Evolutionary conservation across 2,888 invertebrate genomes (phyloP), one percentile per base, ranked within the genome.

Genomic region (Stegophylla sp.): DNA sequence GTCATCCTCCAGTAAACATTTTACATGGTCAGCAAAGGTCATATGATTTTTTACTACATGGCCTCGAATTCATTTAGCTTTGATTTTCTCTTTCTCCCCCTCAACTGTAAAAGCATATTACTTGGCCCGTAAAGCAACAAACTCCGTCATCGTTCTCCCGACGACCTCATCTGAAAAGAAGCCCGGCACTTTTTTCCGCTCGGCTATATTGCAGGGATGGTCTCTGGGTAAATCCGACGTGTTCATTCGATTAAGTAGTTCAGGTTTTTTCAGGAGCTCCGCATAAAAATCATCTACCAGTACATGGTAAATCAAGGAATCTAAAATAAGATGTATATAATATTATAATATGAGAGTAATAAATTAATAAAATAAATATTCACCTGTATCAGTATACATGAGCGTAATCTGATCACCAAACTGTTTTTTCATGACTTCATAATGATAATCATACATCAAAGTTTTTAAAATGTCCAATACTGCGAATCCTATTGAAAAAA

Each of bases 11-110:
- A 67, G 48, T 20, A 67, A 45, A 67, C 67, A 67, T 15, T 23
- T n/a, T 23, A 48, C 48, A 15, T 23, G 43, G 13, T 67, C 67
- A 1, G n/a, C 10, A 15, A 67, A 41, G 20, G 67, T 67, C 43
- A 48, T 43, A 48, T 67, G 67, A 17, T 67, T 67, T 23, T 67
- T 69, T 4, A 69, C 48, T 17, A 69, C 69, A 69, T 69, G 69
- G 4, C 51, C 23, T 45, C 67, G n/a, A 13, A 67, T 67, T 7
- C 69, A 26, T 10, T 69, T 69, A 2, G 69, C 69, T 17, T 48
- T 69, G 45, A 69, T 69, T 17, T 69, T 28, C 15, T 51, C 69
- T 15, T 9, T 48, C 1, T 26, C 23, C 1, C 51, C 51, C 15
- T n/a, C 20, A 15, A n/a, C 9, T 43, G 23, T 43, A n/a, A n/a